Percentiles rank a stretch among this genome's conserved stretches.
These are phyloP conservation scores for Parasteatoda lunata DNA, from an alignment of 2,888 invertebrate genomes.

Conservation along the genomic window DNA sequence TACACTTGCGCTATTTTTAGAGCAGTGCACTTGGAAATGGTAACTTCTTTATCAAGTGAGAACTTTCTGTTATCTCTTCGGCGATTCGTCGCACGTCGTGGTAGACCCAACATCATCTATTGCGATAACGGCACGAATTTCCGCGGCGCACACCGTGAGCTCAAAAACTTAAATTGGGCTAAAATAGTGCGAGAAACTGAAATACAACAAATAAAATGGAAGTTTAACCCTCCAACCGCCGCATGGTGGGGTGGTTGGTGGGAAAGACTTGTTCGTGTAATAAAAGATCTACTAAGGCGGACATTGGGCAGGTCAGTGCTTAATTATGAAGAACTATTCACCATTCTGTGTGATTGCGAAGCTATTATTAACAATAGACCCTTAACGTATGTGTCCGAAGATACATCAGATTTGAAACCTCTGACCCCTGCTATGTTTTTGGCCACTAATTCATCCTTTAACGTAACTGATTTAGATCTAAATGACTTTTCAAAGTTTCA, in stretches of 20 bases:
- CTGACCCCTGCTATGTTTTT: not conserved
- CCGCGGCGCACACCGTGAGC: not conserved
- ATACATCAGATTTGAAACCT: not conserved
- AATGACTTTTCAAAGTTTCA: too few species aligned
- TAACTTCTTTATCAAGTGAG: not conserved
- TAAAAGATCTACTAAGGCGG: not conserved
- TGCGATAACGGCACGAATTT: not conserved
- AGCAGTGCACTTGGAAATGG: constrained; percentile 3
- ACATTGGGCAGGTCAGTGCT: not conserved
- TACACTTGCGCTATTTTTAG: constrained; percentile 2
- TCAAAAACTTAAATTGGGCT: not conserved
- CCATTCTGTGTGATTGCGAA: not conserved
- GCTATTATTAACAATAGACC: not conserved
- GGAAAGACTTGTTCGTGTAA: not conserved
- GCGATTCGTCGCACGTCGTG: not conserved
- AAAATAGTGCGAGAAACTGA: not conserved
- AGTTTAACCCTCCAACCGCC: not conserved
- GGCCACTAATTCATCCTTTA: too few species aligned
- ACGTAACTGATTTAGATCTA: too few species aligned
- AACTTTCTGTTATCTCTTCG: not conserved
- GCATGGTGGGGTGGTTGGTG: not conserved
- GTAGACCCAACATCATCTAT: not conserved
- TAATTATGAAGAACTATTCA: not conserved
- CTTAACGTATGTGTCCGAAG: not conserved
- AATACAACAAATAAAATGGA: not conserved